A percentile compares a stretch with the other conserved stretches of the same genome.
Evolutionary conservation across 2,888 invertebrate species (phyloP).

Genomic region (Nephrotoma flavescens): DNA sequence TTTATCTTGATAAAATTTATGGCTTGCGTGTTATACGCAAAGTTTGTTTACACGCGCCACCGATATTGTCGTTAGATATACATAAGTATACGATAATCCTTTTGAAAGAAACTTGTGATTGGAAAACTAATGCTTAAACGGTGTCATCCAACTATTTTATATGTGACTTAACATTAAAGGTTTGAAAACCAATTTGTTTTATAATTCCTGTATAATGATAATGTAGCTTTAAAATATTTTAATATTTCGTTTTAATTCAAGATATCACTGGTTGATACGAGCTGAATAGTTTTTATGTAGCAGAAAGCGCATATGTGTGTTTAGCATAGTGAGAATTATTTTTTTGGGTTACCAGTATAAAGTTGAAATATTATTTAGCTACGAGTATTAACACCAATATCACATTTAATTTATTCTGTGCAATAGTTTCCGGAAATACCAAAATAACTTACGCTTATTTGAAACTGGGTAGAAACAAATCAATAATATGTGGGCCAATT

Average conservation of each 20-base stretch:
- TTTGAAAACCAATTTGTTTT: not conserved
- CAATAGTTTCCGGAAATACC: not conserved
- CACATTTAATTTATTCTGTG: not conserved
- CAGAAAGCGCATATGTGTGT: not conserved
- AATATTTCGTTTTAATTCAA: not conserved
- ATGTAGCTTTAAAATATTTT: not conserved
- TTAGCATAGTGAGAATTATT: not conserved
- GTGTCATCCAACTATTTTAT: no score
- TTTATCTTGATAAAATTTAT: not conserved
- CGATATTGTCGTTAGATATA: not conserved
- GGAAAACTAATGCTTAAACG: no score
- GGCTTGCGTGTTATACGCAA: not conserved
- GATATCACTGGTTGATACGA: not conserved
- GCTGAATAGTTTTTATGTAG: not conserved
- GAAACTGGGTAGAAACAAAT: not conserved
- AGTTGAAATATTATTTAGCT: not conserved
- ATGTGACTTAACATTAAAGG: not conserved
- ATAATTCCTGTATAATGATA: not conserved
- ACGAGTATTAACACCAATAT: not conserved
- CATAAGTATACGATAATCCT: no score
- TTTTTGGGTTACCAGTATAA: not conserved
- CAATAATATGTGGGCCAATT: not conserved
- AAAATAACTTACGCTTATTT: not conserved
- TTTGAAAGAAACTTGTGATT: no score
- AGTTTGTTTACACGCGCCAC: not conserved